Base-by-base conservation (phyloP, 2,113 vertebrate genomes). In the Perca fluviatilis region DNA sequence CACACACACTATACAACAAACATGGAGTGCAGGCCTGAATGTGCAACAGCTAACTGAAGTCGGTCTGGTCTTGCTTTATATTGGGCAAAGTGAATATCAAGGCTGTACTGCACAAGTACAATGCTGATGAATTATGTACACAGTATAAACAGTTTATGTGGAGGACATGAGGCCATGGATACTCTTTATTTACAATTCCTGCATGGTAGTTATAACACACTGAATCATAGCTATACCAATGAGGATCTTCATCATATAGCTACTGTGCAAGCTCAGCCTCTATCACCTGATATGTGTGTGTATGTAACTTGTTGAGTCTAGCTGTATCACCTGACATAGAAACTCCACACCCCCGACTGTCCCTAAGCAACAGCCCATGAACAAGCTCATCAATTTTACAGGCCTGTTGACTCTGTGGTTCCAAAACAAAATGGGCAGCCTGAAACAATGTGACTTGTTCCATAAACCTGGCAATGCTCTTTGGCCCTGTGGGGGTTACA, bases 301-400 rank as follows among this genome's bases (percentile, higher is more conserved):
- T 15, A 21, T 6, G 80, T 53, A 77, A 61, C 84, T 54, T 80
- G 80, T 88, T 66, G 69, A 80, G 77, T 85, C 65, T 76, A 36
- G 64, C 77, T 68, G 81, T 88, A 83, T 93, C 91, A 61, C 74
- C 85, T 91, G 84, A 91, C 83, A 86, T 2, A 90, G 88, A 91
- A 90, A 89, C 91, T 74, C 86, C 90, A 86, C 85, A 64, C 80
- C 57, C n/a, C 40, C 56, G 21, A 21, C 64, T 40, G 75, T 92
- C 77, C 50, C 90, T n/a, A 14, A 85, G 92, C 91, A 93, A 90
- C 93, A 79, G 79, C 58, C 74, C 40, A 27, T 82, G 84, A 89
- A 84, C 87, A 18, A 90, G 79, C 90, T 93, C 94, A 94, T 94
- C 88, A 91, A 94, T 94, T 93, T 94, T 93, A 82, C 93, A 94